phyloP scores from a whole-genome alignment of 2,888 invertebrate species.

The Leucophenga montana region DNA sequence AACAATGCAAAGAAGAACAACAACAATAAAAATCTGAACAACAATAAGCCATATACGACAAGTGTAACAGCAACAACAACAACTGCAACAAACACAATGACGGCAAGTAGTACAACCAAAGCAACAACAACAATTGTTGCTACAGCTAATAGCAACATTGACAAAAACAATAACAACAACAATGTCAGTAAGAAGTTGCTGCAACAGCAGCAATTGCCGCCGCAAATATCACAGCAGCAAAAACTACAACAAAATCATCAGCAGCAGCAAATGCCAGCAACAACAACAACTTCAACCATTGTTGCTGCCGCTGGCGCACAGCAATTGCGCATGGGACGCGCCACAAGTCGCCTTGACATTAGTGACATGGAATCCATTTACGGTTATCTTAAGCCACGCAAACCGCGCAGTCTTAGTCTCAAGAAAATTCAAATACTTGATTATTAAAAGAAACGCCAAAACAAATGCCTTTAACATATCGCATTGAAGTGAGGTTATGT shows the following conservation, averaged over 20 bases:
- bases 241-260: slow-evolving; percentile 35
- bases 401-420: slow-evolving; percentile 71
- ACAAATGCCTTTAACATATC: background rate
- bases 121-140: slow-evolving; percentile 30
- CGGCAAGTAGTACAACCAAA: slow-evolving; percentile 25
- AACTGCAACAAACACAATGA: slow-evolving; percentile 42
- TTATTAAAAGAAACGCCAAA: slow-evolving; percentile 55
- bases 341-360: slow-evolving; percentile 67
- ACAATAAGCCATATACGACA: slow-evolving; percentile 48
- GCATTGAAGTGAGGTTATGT: slow-evolving; percentile 7
- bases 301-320: slow-evolving; percentile 21
- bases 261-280: slow-evolving; percentile 38
- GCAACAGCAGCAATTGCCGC: slow-evolving; percentile 32
- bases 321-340: slow-evolving; percentile 58
- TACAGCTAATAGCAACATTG: slow-evolving; percentile 28
- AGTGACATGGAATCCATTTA: slow-evolving; percentile 73
- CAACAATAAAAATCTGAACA: slow-evolving; percentile 58
- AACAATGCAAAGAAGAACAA: slow-evolving; percentile 45
- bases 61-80: slow-evolving; percentile 45
- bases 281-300: slow-evolving; percentile 36
- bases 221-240: slow-evolving; percentile 28
- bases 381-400: slow-evolving; percentile 72
- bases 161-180: slow-evolving; percentile 33
- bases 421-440: slow-evolving; percentile 72
- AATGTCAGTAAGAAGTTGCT: slow-evolving; percentile 28